Base-by-base conservation (phyloP, 2,888 invertebrate genomes). In the Andrena flavipes region DNA sequence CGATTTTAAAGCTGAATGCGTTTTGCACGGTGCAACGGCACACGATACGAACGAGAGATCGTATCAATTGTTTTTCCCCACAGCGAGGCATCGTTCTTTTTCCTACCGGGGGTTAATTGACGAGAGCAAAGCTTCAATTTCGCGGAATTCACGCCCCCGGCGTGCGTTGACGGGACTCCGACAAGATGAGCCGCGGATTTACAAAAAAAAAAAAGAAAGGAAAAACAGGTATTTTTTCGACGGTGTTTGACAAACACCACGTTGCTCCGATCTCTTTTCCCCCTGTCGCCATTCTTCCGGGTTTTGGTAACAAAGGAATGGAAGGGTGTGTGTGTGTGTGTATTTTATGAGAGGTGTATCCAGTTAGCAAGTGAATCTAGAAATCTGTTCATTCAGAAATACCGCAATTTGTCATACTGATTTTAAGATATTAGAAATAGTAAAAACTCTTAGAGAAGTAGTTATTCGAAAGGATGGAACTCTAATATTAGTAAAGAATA, bases 61-160 rank as follows among this genome's bases (percentile, higher is more conserved):
- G 88, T 88, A 89, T 87, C 91, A 88, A 92, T 92, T 92, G 92
- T 92, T 91, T 90, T 90, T 87, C 85, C 87, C 84, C 86, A 16
- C 56, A 76, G 72, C 81, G 87, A 87, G 84, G 88, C 88, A 82
- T 88, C 84, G 76, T 85, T 76, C 76, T 84, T 81, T 76, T 80
- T 84, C 73, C 82, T 69, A 56, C 84, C 80, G 86, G 80, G 84
- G 87, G 90, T 90, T 91, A 91, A 91, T 89, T 86, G 87, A 88
- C 85, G 84, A 84, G 84, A 84, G 84, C 81, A 80, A 85, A 83
- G 72, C 84, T 87, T 84, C 86, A 84, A 86, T 87, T 83, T 85
- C 78, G 80, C 82, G 67, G 86, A 87, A 88, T 88, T 87, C 85
- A 80, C 88, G 84, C 85, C 83, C 79, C 80, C 76, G 77, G 71